Evolutionary conservation across 2,113 vertebrate species (phyloP).

Genomic region (Chaetorhynchus papuensis): DNA sequence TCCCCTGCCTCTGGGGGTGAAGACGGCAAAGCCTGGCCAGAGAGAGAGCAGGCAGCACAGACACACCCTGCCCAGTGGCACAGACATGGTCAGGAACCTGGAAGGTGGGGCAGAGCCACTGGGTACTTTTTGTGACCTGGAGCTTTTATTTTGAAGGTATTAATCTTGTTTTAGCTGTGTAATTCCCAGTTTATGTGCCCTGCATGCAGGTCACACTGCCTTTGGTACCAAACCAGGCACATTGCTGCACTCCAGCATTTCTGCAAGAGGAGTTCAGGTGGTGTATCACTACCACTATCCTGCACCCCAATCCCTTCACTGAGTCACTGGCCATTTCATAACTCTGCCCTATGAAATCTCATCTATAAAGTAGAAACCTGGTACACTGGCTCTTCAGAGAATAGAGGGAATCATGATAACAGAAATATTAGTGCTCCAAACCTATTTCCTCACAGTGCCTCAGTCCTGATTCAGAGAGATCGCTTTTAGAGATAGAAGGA

Average conservation of each 20-base stretch:
- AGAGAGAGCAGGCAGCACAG: neutral
- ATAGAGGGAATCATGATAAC: neutral
- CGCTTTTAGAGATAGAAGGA: constrained; percentile 9
- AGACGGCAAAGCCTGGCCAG: neutral
- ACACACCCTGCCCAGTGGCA: fast-evolving
- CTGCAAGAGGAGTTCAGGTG: neutral
- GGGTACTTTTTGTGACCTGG: neutral
- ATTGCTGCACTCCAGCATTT: neutral
- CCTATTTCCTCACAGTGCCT: neutral
- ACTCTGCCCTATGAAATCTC: neutral
- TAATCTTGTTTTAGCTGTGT: neutral
- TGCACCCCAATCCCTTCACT: fast-evolving
- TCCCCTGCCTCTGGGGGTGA: neutral
- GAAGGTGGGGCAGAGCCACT: neutral
- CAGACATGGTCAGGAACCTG: fast-evolving
- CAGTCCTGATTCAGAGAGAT: neutral
- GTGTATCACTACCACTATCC: neutral
- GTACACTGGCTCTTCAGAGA: neutral
- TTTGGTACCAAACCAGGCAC: neutral
- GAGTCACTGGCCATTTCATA: neutral
- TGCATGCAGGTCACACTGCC: neutral
- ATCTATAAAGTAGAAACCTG: neutral
- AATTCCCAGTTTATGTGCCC: neutral
- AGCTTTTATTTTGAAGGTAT: fast-evolving
- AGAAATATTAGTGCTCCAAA: neutral